Evolutionary conservation across 1,140 invertebrate species (phyloP), one percentile per base, ranked within the genome.

Genomic region (Idris sp.): DNA sequence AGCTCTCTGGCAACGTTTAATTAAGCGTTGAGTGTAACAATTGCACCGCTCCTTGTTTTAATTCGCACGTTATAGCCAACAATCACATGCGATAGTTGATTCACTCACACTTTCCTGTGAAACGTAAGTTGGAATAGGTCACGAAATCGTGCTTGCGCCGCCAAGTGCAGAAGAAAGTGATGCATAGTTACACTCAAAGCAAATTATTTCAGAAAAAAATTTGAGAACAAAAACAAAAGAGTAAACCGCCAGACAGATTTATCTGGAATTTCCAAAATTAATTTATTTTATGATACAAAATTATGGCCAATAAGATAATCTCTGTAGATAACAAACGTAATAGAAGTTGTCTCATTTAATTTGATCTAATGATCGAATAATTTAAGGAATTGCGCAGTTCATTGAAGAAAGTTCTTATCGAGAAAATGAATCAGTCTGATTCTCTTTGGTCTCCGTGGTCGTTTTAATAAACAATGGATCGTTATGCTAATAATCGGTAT

Each of bases 401-500:
- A 41, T 16, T 44, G 48, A 56, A 30, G 58, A 68, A 49, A 62
- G 28, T 40, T 40, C 8, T 61, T 71, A 76, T 76, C 74, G 14
- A 51, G 54, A 58, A 53, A 68, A 59, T 73, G 31, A 67, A 65
- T 78, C 62, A 71, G 67, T 59, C 40, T 26, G 33, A 73, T 62
- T 67, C 28, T 16, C 28, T 65, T 68, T 59, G 30, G 40, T 28
- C n/a, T n/a, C 30, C 7, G 54, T 31, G 49, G n/a, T 46, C 71
- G 31, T 3, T 58, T 71, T 78, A 77, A 77, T 82, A 80, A 79
- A 85, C 82, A 86, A 85, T 83, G 83, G 80, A 79, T 73, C 83
- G 81, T 86, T 87, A 80, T 80, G 77, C 72, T 81, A 85, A 86
- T 80, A 81, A 87, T 84, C 79, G 79, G 59, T 44, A 14, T 48